phyloP scores from a whole-genome alignment of 1,140 invertebrate genomes.

The Sinella curviseta region DNA sequence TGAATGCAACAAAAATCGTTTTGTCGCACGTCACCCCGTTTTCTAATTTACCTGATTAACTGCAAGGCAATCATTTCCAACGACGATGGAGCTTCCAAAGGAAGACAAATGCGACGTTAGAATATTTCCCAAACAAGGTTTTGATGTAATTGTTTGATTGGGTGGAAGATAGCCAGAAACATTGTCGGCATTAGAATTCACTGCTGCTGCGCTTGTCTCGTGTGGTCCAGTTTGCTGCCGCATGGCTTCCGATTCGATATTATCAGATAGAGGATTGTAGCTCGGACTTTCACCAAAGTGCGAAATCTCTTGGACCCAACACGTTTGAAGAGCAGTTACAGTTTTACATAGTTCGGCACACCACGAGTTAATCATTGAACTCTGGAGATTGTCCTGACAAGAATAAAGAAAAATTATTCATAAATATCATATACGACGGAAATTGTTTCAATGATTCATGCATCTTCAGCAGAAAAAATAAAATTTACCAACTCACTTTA shows the following conservation, averaged over 20 bases:
- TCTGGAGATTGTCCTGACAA: conserved; percentile 43
- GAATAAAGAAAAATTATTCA: not conserved
- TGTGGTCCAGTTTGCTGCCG: not conserved
- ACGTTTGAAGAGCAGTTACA: conserved; percentile 36
- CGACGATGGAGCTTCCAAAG: conserved; percentile 40
- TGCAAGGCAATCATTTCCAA: conserved; percentile 36
- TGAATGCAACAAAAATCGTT: not conserved
- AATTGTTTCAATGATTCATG: too few relatives aligned
- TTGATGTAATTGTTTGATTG: not conserved
- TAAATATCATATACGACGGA: not conserved
- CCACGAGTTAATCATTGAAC: conserved; percentile 50
- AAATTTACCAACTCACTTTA: conserved; percentile 40
- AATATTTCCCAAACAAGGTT: conserved; percentile 32
- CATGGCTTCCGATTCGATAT: too few relatives aligned
- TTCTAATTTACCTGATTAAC: conserved; percentile 45
- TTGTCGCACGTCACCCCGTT: too few relatives aligned
- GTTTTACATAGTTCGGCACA: conserved; percentile 49
- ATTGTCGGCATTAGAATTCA: not conserved
- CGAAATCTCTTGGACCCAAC: conserved; percentile 41
- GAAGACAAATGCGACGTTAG: conserved; percentile 45
- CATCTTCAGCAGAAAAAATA: too few relatives aligned
- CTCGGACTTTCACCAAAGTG: not conserved
- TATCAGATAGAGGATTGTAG: too few relatives aligned
- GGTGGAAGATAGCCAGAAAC: conserved; percentile 32
- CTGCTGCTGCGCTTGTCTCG: too few relatives aligned